phyloP scores from a whole-genome alignment of 2,888 invertebrate genomes.

The Cantharis nigra region DNA sequence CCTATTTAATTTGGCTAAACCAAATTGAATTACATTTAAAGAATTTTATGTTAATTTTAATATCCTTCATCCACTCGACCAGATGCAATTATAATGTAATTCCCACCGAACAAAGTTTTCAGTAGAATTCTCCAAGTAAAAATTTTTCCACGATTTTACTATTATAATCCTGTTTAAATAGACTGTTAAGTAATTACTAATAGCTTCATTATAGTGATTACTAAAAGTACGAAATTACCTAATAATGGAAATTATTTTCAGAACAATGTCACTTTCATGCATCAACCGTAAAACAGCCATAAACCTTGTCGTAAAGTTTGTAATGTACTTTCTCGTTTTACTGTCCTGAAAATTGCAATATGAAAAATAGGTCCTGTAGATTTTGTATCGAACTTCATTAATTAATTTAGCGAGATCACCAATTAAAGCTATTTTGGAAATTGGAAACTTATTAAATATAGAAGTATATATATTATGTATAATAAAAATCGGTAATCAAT shows the following conservation, averaged over 20 bases:
- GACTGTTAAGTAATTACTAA: neutral
- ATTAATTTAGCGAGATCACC: neutral
- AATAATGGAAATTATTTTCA: neutral
- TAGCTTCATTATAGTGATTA: neutral
- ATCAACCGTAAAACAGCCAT: neutral
- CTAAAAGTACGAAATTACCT: neutral
- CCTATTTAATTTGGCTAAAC: neutral
- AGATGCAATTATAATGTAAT: neutral
- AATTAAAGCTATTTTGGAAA: neutral
- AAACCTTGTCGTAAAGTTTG: neutral
- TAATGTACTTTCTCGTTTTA: neutral
- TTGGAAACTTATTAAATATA: no score
- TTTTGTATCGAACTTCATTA: neutral
- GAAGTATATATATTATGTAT: no score
- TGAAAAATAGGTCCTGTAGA: neutral
- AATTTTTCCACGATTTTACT: neutral
- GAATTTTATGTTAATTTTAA: neutral
- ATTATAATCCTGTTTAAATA: neutral
- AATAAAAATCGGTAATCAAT: neutral
- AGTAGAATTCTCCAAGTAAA: neutral
- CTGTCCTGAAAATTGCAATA: neutral
- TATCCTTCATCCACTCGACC: neutral
- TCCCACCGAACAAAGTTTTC: neutral
- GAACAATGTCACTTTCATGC: neutral
- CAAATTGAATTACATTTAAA: neutral